A percentile compares a stretch with the other conserved stretches of the same genome.
These are phyloP conservation scores for Bimastos eiseni DNA, from an alignment of 2,888 invertebrate genomes.

Conservation along the genomic window DNA sequence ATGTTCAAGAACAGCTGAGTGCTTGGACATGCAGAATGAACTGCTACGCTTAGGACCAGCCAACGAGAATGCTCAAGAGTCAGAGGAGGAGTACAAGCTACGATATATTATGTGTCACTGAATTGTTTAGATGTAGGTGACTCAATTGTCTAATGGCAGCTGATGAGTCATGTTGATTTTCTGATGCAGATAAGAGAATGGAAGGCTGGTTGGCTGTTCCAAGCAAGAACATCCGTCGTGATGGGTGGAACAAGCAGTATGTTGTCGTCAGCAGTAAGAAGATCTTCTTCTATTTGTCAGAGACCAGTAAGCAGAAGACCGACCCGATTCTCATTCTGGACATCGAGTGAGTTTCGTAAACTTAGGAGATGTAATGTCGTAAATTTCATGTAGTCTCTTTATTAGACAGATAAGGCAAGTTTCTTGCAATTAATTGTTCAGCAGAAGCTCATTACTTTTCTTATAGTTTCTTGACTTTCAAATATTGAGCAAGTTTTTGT, in stretches of 20 bases:
- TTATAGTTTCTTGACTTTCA: neutral
- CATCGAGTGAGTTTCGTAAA: slow-evolving; percentile 76
- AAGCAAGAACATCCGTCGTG: slow-evolving; percentile 88
- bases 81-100: no score
- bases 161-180: neutral
- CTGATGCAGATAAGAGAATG: slow-evolving; percentile 64
- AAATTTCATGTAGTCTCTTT: neutral
- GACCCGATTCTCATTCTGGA: slow-evolving; percentile 93
- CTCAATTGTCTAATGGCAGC: no score
- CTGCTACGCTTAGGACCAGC: no score
- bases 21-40: no score
- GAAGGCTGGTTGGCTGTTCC: slow-evolving; percentile 96
- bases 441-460: neutral
- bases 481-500: neutral
- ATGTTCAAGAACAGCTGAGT: no score
- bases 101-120: no score
- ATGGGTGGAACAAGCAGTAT: slow-evolving; percentile 95
- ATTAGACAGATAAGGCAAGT: neutral
- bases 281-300: slow-evolving; percentile 90
- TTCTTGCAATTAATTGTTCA: neutral
- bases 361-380: neutral
- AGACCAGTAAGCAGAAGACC: slow-evolving; percentile 88
- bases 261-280: slow-evolving; percentile 94
- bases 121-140: no score
- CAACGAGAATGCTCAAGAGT: no score